These are phyloP conservation scores for Xestia sexstrigata DNA, from an alignment of 2,888 invertebrate species.

Conservation along the genomic window DNA sequence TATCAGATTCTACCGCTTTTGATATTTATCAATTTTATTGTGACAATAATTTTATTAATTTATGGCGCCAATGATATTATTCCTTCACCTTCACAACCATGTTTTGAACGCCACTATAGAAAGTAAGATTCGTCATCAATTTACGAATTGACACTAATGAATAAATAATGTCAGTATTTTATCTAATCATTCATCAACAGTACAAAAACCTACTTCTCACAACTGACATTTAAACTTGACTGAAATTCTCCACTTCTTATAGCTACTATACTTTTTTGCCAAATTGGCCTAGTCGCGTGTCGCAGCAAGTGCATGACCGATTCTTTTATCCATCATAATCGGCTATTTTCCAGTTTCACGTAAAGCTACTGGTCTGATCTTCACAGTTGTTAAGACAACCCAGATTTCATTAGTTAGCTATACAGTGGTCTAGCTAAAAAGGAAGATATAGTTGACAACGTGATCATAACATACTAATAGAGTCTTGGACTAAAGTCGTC, in stretches of 20 bases:
- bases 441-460: neutral
- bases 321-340: slow-evolving; percentile 5
- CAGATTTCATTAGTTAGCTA: neutral
- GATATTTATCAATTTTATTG: neutral
- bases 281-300: slow-evolving; percentile 16
- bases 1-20: too few relatives aligned
- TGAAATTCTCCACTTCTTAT: slow-evolving; percentile 15
- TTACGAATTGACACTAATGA: slow-evolving; percentile 45
- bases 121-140: slow-evolving; percentile 20
- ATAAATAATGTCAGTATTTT: slow-evolving; percentile 43
- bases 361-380: neutral
- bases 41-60: neutral
- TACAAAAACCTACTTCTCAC: slow-evolving; percentile 42
- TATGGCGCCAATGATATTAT: neutral
- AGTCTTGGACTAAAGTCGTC: neutral
- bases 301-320: slow-evolving; percentile 16
- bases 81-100: neutral
- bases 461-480: neutral
- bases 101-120: slow-evolving; percentile 4
- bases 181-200: slow-evolving; percentile 4
- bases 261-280: neutral
- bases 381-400: neutral
- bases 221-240: slow-evolving; percentile 17
- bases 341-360: neutral
- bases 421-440: neutral